Evolutionary conservation across 2,113 vertebrate genomes (phyloP).

Genomic region (Tupaia chinensis): DNA sequence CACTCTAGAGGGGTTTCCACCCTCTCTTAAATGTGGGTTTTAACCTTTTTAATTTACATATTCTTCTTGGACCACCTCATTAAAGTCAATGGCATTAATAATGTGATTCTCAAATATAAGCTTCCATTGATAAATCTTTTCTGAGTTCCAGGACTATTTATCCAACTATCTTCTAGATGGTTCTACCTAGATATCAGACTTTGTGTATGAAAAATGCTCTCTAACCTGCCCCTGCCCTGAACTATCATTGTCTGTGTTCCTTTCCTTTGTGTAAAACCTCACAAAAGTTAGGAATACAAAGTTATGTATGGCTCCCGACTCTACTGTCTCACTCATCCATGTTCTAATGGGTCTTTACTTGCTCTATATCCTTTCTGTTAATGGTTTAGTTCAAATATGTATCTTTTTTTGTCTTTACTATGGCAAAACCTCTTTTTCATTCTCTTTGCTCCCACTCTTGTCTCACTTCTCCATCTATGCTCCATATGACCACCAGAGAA

Average conservation of each 20-base stretch:
- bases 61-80: neutral
- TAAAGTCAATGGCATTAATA: neutral
- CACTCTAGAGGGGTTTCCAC: neutral
- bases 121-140: neutral
- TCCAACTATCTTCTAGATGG: neutral
- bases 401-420: constrained; percentile 23
- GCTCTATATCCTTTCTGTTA: neutral
- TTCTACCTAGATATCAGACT: neutral
- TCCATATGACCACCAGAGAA: neutral
- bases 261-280: neutral
- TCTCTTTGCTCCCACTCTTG: neutral
- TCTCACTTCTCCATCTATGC: neutral
- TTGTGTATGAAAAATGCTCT: neutral
- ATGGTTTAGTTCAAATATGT: neutral
- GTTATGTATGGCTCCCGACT: neutral
- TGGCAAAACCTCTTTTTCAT: neutral
- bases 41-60: neutral
- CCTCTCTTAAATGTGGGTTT: neutral
- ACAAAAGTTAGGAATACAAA: neutral
- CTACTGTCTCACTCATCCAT: neutral
- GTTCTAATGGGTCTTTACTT: neutral
- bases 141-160: neutral
- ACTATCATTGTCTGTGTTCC: neutral
- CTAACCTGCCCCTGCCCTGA: neutral
- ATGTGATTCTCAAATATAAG: constrained; percentile 12